Conservation (phyloP, 2,888 invertebrate species). For the Eretmocerus hayati region DNA sequence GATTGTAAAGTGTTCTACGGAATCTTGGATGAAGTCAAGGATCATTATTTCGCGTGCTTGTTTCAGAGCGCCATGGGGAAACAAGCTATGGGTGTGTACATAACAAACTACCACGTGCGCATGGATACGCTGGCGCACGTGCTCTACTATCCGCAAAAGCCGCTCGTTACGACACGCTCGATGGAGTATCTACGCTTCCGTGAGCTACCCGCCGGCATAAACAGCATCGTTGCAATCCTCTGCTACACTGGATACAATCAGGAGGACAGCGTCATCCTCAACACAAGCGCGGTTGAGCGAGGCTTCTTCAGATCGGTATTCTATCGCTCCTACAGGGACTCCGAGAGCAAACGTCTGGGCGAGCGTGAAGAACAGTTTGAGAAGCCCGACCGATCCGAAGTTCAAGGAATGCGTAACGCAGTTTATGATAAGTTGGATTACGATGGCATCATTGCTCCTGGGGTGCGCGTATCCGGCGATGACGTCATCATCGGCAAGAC, state of each 20-base stretch:
- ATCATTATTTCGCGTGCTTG: not conserved
- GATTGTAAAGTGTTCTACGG: too few species aligned
- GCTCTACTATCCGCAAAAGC: slow-evolving; percentile 98
- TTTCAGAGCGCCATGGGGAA: slow-evolving; percentile 99
- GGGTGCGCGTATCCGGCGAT: slow-evolving; percentile 97
- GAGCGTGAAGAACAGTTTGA: slow-evolving; percentile 97
- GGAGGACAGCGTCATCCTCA: slow-evolving; percentile 98
- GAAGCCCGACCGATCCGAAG: slow-evolving; percentile 89
- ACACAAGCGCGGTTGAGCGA: slow-evolving; percentile 95
- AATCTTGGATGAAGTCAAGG: too few species aligned
- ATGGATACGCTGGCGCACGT: slow-evolving; percentile 99
- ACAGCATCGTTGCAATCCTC: slow-evolving; percentile 97
- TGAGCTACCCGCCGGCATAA: slow-evolving; percentile 91
- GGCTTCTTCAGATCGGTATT: slow-evolving; percentile 96
- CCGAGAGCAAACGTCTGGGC: slow-evolving; percentile 86
- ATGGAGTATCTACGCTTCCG: slow-evolving; percentile 98
- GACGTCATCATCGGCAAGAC: slow-evolving; percentile 99
- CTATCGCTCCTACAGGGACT: slow-evolving; percentile 93
- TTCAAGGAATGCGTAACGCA: slow-evolving; percentile 95
- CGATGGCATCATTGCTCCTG: slow-evolving; percentile 98
- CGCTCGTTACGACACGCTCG: slow-evolving; percentile 93
- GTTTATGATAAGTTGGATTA: slow-evolving; percentile 98
- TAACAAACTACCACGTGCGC: slow-evolving; percentile 98
- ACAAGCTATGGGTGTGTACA: slow-evolving; percentile 99
- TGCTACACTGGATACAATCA: slow-evolving; percentile 99